Evolutionary conservation across 2,888 invertebrate genomes (phyloP).

Genomic region (Helobdella robusta): DNA sequence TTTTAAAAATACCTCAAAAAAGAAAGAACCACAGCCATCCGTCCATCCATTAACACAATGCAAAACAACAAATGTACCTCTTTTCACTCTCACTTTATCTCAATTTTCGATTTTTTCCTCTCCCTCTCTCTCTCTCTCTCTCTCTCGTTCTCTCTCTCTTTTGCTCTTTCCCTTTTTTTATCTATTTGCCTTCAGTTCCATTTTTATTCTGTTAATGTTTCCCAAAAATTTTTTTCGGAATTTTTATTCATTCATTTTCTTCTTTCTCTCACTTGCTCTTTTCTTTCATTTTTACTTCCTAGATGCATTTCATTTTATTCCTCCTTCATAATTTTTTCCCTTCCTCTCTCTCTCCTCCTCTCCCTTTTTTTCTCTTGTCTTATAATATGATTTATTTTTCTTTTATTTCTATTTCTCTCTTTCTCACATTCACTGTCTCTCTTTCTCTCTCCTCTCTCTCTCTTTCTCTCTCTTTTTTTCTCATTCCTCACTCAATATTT

Average conservation of each 20-base stretch:
- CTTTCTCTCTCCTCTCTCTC: not conserved
- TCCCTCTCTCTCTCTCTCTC: no score
- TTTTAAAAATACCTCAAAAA: no score
- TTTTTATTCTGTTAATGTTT: not conserved
- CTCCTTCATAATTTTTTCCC: not conserved
- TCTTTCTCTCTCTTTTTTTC: not conserved
- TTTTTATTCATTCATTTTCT: not conserved
- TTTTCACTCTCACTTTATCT: no score
- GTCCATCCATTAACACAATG: not conserved
- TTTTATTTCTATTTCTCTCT: not conserved
- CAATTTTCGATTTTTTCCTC: no score
- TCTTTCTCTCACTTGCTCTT: not conserved
- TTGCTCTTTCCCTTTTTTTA: not conserved
- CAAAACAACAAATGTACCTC: no score
- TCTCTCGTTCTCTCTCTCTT: no score
- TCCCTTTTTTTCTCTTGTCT: not conserved
- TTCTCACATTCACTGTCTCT: not conserved
- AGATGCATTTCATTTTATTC: not conserved
- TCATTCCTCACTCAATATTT: not conserved
- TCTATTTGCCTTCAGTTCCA: not conserved
- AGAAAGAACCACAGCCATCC: no score
- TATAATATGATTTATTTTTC: no score
- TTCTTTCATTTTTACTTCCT: not conserved
- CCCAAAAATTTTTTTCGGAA: not conserved
- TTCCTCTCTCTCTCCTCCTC: not conserved